These are phyloP conservation scores for Mormyrus lacerda DNA, from an alignment of 2,113 vertebrate species.

Conservation along the genomic window DNA sequence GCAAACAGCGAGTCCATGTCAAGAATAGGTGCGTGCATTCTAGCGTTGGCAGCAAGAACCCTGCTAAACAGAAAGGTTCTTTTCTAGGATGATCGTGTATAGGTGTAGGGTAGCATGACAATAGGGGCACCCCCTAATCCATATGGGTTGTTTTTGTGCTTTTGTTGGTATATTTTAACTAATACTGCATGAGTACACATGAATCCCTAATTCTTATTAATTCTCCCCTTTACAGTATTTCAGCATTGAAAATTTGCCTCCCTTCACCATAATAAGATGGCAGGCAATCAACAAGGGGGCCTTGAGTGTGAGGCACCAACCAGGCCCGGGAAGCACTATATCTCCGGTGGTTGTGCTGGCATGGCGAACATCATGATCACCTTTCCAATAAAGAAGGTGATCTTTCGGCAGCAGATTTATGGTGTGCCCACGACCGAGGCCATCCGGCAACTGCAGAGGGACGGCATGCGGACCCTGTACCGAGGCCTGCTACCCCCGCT, in stretches of 20 bases:
- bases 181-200: too few species aligned
- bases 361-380: slow-evolving; percentile 72
- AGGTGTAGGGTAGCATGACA: too few species aligned
- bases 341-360: slow-evolving; percentile 59
- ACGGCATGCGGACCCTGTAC: slow-evolving; percentile 80
- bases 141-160: too few species aligned
- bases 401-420: slow-evolving; percentile 86
- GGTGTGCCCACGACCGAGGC: slow-evolving; percentile 73
- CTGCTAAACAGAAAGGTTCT: too few species aligned
- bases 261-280: slow-evolving; percentile 45
- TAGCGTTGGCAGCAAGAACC: too few species aligned
- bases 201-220: too few species aligned
- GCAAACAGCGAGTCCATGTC: too few species aligned
- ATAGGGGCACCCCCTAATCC: too few species aligned
- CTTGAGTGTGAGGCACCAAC: neutral
- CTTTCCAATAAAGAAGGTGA: slow-evolving; percentile 86
- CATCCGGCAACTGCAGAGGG: slow-evolving; percentile 70
- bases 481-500: slow-evolving; percentile 81
- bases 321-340: slow-evolving; percentile 71
- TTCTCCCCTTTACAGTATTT: neutral
- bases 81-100: too few species aligned
- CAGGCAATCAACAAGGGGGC: slow-evolving; percentile 34
- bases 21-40: too few species aligned
- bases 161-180: too few species aligned
- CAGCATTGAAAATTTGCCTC: neutral